Evolutionary conservation across 2,888 invertebrate species (phyloP), one percentile per base, ranked within the genome.

Genomic region (Dioctria linearis): DNA sequence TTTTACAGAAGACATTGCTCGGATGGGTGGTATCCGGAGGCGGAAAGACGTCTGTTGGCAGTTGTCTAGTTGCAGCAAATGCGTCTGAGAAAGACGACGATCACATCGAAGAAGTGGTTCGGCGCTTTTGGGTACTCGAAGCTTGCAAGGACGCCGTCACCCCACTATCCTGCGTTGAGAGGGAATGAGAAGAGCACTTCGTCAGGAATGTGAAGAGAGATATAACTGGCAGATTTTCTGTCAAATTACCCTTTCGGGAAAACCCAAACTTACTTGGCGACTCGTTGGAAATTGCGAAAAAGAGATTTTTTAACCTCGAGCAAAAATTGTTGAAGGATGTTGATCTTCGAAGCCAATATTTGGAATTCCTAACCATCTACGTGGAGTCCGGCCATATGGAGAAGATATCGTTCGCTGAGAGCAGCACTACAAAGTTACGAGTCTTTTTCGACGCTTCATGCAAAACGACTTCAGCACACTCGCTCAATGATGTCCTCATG

Each of bases 311-410:
- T 11, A 6, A 57, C 11, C 11, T 84, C 25, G 83, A 84, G 82
- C 71, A 76, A 59, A 82, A 81, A 66, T 80, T 83, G 9, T 61
- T 9, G n/a, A 81, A 79, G 40, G 66, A 83, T 61, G 69, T 79
- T n/a, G 42, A 75, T 54, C 43, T 84, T 25, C 82, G 78, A 42
- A 51, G 11, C 6, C 80, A 83, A 69, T 85, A 85, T 76, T 25
- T 51, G 6, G 37, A 82, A 9, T 84, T 85, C 37, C 84, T 84
- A 82, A 54, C 81, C 9, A 83, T 84, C 66, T 84, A 84, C 49
- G 46, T 73, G n/a, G 25, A 67, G 2, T 63, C 83, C 76, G 80
- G 78, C 61, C 84, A 84, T 46, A 85, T 84, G 83, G 42, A 51
- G n/a, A 67, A 49, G 78, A 66, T 81, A 43, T n/a, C 54, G 8